These are phyloP conservation scores for Nasonovia ribisnigri DNA, from an alignment of 2,888 invertebrate species.

Conservation along the genomic window DNA sequence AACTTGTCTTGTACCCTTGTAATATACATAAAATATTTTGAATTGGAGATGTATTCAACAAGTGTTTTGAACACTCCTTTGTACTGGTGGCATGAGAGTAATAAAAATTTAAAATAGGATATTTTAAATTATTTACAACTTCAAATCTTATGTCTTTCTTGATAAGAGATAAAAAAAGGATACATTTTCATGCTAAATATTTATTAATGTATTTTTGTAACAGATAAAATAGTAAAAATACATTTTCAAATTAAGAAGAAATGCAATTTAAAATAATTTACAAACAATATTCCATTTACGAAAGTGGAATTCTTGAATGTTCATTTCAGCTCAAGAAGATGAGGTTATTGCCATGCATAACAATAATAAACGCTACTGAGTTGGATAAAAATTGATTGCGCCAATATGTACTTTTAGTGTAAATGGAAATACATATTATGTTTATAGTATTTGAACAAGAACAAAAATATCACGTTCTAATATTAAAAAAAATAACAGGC, in stretches of 20 bases:
- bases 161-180: not conserved
- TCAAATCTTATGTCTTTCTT: not conserved
- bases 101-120: not conserved
- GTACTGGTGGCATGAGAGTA: not conserved
- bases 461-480: not conserved
- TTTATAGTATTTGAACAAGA: not conserved
- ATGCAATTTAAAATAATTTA: constrained; percentile 15
- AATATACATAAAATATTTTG: not conserved
- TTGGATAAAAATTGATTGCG: not conserved
- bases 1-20: no score
- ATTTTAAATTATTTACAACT: not conserved
- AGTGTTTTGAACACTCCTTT: not conserved
- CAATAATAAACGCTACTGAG: not conserved
- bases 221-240: constrained; percentile 30
- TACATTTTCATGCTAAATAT: not conserved
- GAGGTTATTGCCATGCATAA: not conserved
- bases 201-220: constrained; percentile 11
- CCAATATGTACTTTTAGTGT: not conserved
- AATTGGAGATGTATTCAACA: not conserved
- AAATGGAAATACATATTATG: not conserved
- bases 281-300: not conserved
- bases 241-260: constrained; percentile 8
- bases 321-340: not conserved
- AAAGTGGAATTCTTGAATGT: not conserved
- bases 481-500: not conserved